These are phyloP conservation scores for Drosophila nr. medialis DNA, from an alignment of 2,888 invertebrate species.

Conservation along the genomic window DNA sequence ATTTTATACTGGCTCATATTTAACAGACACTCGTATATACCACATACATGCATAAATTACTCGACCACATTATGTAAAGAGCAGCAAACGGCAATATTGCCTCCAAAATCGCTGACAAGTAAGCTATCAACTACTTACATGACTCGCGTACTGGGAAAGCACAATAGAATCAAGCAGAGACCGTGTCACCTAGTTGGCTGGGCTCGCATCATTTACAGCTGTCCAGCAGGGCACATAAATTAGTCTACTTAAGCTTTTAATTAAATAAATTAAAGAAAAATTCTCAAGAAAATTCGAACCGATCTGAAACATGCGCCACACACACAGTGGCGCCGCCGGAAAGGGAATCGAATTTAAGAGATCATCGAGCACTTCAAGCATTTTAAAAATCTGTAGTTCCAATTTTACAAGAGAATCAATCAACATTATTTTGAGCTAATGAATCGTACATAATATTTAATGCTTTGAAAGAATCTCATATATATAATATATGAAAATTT, in stretches of 20 bases:
- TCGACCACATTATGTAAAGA: slow-evolving; percentile 36
- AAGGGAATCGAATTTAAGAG: slow-evolving; percentile 4
- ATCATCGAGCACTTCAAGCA: neutral
- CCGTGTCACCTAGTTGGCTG: slow-evolving; percentile 10
- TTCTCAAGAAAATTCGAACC: slow-evolving; percentile 20
- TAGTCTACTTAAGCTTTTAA: slow-evolving; percentile 67
- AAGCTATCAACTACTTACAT: neutral
- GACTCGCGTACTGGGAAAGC: slow-evolving; percentile 20
- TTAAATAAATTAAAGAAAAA: slow-evolving; percentile 61
- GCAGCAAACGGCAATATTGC: slow-evolving; percentile 37
- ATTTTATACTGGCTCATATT: slow-evolving; percentile 40
- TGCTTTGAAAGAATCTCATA: too few relatives aligned
- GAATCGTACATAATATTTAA: neutral
- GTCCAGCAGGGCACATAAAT: slow-evolving; percentile 54
- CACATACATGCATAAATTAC: slow-evolving; percentile 54
- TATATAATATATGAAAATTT: neutral
- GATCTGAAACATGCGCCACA: slow-evolving; percentile 7
- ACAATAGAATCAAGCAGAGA: slow-evolving; percentile 26
- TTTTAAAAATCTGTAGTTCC: neutral
- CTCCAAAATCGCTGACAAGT: slow-evolving; percentile 48
- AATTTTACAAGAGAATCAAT: neutral
- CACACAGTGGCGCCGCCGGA: slow-evolving; percentile 4
- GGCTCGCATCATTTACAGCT: slow-evolving; percentile 38
- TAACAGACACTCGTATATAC: neutral
- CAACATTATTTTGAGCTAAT: neutral